These are phyloP conservation scores for Netelia fuscicornis DNA, from an alignment of 2,888 invertebrate species.

Conservation along the genomic window DNA sequence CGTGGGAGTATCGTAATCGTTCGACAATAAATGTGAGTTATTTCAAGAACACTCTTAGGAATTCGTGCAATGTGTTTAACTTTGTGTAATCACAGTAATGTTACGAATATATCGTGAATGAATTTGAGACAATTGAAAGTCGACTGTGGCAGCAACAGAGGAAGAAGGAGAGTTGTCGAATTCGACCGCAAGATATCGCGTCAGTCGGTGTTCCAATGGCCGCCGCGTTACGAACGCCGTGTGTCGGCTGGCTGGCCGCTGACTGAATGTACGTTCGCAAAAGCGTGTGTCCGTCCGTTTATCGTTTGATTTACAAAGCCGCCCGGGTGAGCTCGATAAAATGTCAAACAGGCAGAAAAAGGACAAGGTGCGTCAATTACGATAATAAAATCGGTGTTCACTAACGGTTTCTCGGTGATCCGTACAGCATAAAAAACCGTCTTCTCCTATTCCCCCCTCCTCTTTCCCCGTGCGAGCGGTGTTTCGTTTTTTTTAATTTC, in stretches of 20 bases:
- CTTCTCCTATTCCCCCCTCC: slow-evolving; percentile 18
- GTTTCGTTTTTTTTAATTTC: slow-evolving; percentile 55
- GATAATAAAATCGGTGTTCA: slow-evolving; percentile 62
- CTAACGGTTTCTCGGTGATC: slow-evolving; percentile 57
- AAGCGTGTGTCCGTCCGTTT: slow-evolving; percentile 72
- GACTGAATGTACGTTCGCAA: slow-evolving; percentile 70
- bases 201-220: slow-evolving; percentile 71
- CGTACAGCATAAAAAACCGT: slow-evolving; percentile 45
- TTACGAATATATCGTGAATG: neutral
- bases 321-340: slow-evolving; percentile 69
- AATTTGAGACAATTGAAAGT: neutral
- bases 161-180: neutral
- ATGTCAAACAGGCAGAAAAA: slow-evolving; percentile 82
- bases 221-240: slow-evolving; percentile 73
- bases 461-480: slow-evolving; percentile 50
- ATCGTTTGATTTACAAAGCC: slow-evolving; percentile 65
- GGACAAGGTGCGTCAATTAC: slow-evolving; percentile 80
- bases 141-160: neutral
- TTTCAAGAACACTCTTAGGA: neutral
- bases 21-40: slow-evolving; percentile 12
- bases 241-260: slow-evolving; percentile 73
- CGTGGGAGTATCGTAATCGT: slow-evolving; percentile 1
- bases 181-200: slow-evolving; percentile 45
- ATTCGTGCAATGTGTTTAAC: neutral
- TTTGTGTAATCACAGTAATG: slow-evolving; percentile 11